Base-by-base conservation (phyloP, 2,888 invertebrate genomes). In the Tachystola acroxantha region DNA sequence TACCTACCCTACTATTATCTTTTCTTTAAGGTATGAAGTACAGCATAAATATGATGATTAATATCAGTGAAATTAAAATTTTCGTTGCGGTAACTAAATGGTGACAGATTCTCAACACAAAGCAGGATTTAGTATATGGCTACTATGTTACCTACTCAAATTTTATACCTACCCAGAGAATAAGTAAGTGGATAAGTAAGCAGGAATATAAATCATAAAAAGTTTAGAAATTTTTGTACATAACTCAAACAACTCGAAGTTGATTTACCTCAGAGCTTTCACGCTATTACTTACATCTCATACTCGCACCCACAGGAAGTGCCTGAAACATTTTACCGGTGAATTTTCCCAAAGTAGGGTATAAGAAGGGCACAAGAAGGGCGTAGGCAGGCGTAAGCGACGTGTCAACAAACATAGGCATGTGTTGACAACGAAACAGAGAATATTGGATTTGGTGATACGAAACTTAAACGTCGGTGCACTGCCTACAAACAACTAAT, bases 361-460 rank as follows among this genome's bases (percentile, higher is more conserved):
- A n/a, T 3, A 39, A 39, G 39, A 32, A 33, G 36, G 36, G 29
- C 34, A 7, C n/a, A 27, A 19, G 20, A 20, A 6, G 7, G 9
- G 16, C 34, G n/a, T 30, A 27, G 14, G 32, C 36, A 29, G 34
- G 10, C 13, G 30, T 37, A 45, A 46, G 50, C 45, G 42, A 40
- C 37, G 40, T 45, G 53, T 53, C 53, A 45, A 47, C 53, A 53
- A 45, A 48, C 44, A 40, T 32, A 34, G 48, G 45, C 42, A 42
- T 45, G 43, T 48, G 51, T 51, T 52, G 56, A 53, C 48, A 47
- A 32, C 45, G 48, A 38, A 43, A 49, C 52, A 47, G 45, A 37
- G 50, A 52, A 53, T 60, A 60, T 61, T 61, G 53, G 48, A 49
- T 55, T 51, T 44, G 43, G 52, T 46, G 42, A 49, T 48, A 50